A percentile compares a stretch with the other conserved stretches of the same genome.
Conservation (phyloP, 2,888 invertebrate species). For the Cheiracanthium punctorium region DNA sequence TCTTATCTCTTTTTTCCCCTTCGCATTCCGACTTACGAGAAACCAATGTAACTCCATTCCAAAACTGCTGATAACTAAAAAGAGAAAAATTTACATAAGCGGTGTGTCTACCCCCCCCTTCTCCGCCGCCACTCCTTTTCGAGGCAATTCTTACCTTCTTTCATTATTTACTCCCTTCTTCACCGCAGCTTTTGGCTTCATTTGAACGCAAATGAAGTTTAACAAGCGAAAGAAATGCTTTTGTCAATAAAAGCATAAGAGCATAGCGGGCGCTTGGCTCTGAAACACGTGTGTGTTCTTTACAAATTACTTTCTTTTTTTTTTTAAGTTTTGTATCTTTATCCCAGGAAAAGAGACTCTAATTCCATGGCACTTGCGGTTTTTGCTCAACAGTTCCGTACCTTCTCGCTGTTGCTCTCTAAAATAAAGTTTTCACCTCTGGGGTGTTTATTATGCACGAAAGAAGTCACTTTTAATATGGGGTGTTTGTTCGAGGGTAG, state of each 20-base stretch:
- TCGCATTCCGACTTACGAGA: neutral
- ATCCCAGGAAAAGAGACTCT: conserved; percentile 9
- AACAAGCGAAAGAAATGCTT: conserved; percentile 65
- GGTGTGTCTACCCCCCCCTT: conserved; percentile 49
- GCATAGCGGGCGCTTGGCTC: conserved; percentile 35
- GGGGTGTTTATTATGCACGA: conserved; percentile 22
- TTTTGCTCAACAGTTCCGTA: conserved; percentile 53
- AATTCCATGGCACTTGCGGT: conserved; percentile 35
- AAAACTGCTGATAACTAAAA: conserved; percentile 59
- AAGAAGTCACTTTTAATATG: conserved; percentile 46
- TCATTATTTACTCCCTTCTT: conserved; percentile 57
- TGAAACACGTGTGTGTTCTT: conserved; percentile 41
- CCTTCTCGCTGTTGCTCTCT: conserved; percentile 27
- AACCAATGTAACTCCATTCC: conserved; percentile 18
- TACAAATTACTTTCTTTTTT: conserved; percentile 52
- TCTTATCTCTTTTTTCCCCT: neutral
- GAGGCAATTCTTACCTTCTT: conserved; percentile 33
- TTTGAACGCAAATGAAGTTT: conserved; percentile 67
- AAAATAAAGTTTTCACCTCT: conserved; percentile 15
- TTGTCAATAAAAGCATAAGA: conserved; percentile 66
- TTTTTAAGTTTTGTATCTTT: conserved; percentile 19
- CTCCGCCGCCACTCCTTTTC: neutral
- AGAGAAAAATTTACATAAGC: conserved; percentile 62
- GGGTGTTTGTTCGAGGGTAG: conserved; percentile 27
- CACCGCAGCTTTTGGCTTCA: conserved; percentile 56